Evolutionary conservation across 2,113 vertebrate genomes (phyloP).

Genomic region (Leiothrix lutea): DNA sequence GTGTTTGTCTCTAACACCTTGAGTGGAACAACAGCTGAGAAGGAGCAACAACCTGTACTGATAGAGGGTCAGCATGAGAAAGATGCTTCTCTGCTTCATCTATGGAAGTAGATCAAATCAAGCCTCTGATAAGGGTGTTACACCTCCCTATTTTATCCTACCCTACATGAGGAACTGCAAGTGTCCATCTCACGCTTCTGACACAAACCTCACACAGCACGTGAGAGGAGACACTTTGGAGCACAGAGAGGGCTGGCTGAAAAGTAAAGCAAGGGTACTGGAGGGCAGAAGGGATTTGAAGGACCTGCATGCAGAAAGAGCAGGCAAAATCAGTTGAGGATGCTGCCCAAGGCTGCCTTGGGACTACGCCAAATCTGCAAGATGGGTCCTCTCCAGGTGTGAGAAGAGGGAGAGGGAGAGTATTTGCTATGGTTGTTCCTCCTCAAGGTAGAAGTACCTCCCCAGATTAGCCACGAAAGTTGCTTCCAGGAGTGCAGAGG

Average conservation of each 20-base stretch:
- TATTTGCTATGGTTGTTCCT: neutral
- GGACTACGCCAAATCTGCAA: neutral
- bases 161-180: neutral
- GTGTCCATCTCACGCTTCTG: neutral
- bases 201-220: neutral
- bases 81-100: neutral
- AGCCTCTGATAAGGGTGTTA: neutral
- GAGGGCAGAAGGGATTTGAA: neutral
- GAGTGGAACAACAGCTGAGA: neutral
- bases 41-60: neutral
- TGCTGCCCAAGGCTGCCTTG: neutral
- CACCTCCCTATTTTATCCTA: neutral
- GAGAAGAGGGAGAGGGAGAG: neutral
- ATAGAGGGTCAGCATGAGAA: neutral
- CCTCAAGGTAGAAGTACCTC: neutral
- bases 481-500: neutral
- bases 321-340: neutral
- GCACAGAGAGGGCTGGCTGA: neutral
- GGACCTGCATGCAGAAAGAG: neutral
- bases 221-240: fast-evolving
- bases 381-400: fast-evolving
- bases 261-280: neutral
- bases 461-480: neutral
- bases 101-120: neutral
- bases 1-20: neutral